phyloP scores from a whole-genome alignment of 2,113 vertebrate species.

The Picathartes gymnocephalus region DNA sequence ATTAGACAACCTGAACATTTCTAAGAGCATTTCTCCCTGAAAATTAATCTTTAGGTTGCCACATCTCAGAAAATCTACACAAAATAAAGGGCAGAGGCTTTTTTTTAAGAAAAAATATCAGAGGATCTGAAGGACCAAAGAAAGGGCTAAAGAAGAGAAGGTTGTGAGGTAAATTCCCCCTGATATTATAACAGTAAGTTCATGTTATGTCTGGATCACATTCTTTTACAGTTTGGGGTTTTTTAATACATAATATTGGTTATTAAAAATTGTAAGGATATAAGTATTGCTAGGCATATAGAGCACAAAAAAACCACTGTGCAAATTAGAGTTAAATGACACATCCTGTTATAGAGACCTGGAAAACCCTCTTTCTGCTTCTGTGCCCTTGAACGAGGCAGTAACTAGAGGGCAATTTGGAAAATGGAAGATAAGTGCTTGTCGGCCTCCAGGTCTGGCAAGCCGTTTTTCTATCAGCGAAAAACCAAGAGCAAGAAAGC shows the following conservation, averaged over 20 bases:
- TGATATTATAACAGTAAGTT: background rate
- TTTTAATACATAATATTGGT: background rate
- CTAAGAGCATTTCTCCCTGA: background rate
- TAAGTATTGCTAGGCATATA: background rate
- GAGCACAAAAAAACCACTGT: background rate
- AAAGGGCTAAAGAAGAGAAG: background rate
- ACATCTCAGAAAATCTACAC: background rate
- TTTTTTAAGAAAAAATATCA: background rate
- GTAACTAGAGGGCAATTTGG: background rate
- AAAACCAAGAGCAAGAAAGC: background rate
- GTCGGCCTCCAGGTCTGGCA: background rate
- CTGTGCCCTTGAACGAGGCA: background rate
- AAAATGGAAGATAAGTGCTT: background rate
- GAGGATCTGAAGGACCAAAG: background rate
- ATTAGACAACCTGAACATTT: background rate
- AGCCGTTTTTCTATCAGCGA: background rate
- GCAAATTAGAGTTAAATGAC: background rate
- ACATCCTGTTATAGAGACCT: background rate
- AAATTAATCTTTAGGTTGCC: background rate
- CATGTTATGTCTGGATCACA: background rate
- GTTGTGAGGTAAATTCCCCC: background rate
- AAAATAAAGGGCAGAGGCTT: background rate
- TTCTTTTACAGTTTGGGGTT: background rate
- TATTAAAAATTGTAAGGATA: background rate
- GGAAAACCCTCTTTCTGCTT: background rate